Base-by-base conservation (phyloP, 2,113 vertebrate species). In the Elephas maximus region DNA sequence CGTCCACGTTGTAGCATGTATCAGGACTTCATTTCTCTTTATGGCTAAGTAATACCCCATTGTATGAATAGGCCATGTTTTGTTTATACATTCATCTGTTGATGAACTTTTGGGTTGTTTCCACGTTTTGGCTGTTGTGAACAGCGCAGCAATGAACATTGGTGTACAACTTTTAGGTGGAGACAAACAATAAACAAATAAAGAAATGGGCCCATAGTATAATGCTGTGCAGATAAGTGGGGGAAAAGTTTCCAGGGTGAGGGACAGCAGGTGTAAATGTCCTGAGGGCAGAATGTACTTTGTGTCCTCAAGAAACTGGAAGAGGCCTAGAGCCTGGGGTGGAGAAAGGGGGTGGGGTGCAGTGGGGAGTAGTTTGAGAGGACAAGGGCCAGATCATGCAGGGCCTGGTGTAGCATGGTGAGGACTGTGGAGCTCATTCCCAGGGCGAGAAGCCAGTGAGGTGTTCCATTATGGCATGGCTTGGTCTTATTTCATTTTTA, bases 371-470 rank as follows among this genome's bases (percentile, higher is more conserved):
- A 30, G 3, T n/a, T 48, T 21, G 12, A 62, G 73, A 28, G 30
- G 12, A 62, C 4, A n/a, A 48, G 24, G 37, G 37, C 44, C 57
- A 9, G 33, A 23, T 14, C 6, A 2, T 5, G 4, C 8, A 69
- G n/a, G 92, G 1, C 2, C 65, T 7, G 33, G 24, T 15, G 33
- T 6, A 45, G 33, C n/a, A 0, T 0, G 9, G 8, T 0, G 0
- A 63, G 44, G 41, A 48, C 57, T n/a, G 23, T 11, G 2, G 4
- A 44, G 33, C 20, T 51, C 45, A 20, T 33, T 12, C 26, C 37
- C n/a, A 95, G 60, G 17, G 33, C 5, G 45, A 23, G n/a, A 37
- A 62, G 4, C 33, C 45, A 12, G n/a, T 0, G 3, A 5, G 14
- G 57, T 20, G 2, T 69, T 80, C 65, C 53, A 12, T 5, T 14